Percentiles rank a stretch among this genome's conserved stretches.
Conservation (phyloP, 2,113 vertebrate species). For the Anhinga rufa region DNA sequence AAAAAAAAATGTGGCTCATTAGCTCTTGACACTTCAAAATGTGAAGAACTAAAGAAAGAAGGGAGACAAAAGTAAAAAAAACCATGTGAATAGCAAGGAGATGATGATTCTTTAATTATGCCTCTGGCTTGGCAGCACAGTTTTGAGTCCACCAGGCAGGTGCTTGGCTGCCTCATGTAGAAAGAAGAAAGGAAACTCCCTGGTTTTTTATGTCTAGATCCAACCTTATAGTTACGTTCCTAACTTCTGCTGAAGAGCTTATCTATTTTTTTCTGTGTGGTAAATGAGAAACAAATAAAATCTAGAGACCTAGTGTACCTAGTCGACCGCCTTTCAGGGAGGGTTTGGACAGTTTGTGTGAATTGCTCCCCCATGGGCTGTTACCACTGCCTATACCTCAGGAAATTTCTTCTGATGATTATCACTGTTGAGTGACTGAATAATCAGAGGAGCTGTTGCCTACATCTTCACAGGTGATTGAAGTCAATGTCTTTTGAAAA, state of each 20-base stretch:
- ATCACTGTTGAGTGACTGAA: neutral
- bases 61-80: neutral
- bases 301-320: neutral
- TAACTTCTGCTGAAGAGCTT: neutral
- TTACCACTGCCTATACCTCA: neutral
- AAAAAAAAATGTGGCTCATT: neutral
- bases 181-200: neutral
- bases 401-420: neutral
- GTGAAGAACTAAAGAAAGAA: neutral
- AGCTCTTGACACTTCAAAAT: neutral
- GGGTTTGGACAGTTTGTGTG: neutral
- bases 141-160: neutral
- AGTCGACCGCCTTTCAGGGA: neutral
- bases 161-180: neutral
- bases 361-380: neutral
- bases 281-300: neutral
- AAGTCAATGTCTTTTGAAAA: neutral
- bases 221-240: neutral
- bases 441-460: neutral
- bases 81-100: neutral
- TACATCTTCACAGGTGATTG: neutral
- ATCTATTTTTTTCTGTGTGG: neutral
- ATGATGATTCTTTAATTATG: neutral
- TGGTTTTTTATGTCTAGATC: neutral
- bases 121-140: rapidly evolving